Conservation (phyloP, 1,140 invertebrate species). For the Eumaeus atala region DNA sequence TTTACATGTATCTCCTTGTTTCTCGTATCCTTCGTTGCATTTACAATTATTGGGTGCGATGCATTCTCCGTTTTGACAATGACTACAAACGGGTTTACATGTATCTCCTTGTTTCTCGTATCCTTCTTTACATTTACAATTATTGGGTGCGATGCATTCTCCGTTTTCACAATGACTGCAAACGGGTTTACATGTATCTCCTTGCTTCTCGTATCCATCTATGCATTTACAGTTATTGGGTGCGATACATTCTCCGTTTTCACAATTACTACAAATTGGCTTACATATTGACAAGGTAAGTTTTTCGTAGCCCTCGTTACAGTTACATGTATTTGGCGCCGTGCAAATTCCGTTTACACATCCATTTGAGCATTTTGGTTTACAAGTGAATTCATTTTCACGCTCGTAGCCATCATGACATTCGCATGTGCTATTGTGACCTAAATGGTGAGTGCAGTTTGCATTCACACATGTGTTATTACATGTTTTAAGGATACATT, state of each 20-base stretch:
- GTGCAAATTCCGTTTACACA: slow-evolving; percentile 24
- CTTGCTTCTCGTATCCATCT: slow-evolving; percentile 25
- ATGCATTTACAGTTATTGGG: slow-evolving; percentile 40
- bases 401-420: slow-evolving; percentile 13
- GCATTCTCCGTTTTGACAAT: slow-evolving; percentile 60
- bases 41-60: slow-evolving; percentile 44
- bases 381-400: slow-evolving; percentile 12
- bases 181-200: slow-evolving; percentile 34
- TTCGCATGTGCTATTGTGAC: slow-evolving; percentile 15
- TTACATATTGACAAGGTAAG: slow-evolving; percentile 21
- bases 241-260: slow-evolving; percentile 31
- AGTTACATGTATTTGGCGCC: slow-evolving; percentile 30
- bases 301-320: slow-evolving; percentile 30
- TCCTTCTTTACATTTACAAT: slow-evolving; percentile 52
- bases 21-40: slow-evolving; percentile 36
- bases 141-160: slow-evolving; percentile 68
- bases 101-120: slow-evolving; percentile 29
- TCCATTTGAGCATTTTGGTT: slow-evolving; percentile 20
- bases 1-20: slow-evolving; percentile 19
- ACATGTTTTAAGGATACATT: slow-evolving; percentile 37
- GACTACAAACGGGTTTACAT: slow-evolving; percentile 62
- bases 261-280: slow-evolving; percentile 50
- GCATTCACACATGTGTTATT: slow-evolving; percentile 52
- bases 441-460: slow-evolving; percentile 22
- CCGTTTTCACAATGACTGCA: slow-evolving; percentile 69